Conservation (phyloP, 2,888 invertebrate species). For the Nezara viridula region DNA sequence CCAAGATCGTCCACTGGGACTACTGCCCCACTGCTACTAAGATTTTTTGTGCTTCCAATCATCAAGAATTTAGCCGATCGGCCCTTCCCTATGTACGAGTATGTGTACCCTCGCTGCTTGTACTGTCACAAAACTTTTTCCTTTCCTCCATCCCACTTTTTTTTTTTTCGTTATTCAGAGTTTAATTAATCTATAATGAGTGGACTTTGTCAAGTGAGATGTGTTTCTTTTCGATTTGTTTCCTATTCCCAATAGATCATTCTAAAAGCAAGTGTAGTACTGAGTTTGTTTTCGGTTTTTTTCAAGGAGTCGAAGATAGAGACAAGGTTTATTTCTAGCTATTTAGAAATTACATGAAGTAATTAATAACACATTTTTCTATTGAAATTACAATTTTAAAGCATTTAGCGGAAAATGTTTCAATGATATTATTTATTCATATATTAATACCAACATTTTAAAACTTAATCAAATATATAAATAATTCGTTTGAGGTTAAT, state of each 20-base stretch:
- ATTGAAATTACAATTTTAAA: no score
- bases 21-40: slow-evolving; percentile 33
- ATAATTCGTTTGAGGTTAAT: no score
- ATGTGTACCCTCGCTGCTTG: slow-evolving; percentile 19
- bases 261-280: not conserved
- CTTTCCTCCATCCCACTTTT: slow-evolving; percentile 19
- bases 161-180: slow-evolving; percentile 32
- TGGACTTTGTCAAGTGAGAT: slow-evolving; percentile 44
- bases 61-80: slow-evolving; percentile 53
- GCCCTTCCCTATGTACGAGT: slow-evolving; percentile 14
- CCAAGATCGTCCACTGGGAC: slow-evolving; percentile 50
- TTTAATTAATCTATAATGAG: slow-evolving; percentile 50
- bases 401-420: no score
- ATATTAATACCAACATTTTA: no score
- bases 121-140: slow-evolving; percentile 42
- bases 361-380: no score
- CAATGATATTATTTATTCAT: no score
- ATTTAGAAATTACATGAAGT: not conserved
- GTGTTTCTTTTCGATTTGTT: slow-evolving; percentile 20
- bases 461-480: no score
- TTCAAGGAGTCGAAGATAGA: not conserved
- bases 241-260: slow-evolving; percentile 24
- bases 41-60: slow-evolving; percentile 47
- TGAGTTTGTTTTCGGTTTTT: not conserved
- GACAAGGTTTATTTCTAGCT: not conserved